Conservation (phyloP, 2,797 vertebrate species). For the Pseudochromis fuscus region DNA sequence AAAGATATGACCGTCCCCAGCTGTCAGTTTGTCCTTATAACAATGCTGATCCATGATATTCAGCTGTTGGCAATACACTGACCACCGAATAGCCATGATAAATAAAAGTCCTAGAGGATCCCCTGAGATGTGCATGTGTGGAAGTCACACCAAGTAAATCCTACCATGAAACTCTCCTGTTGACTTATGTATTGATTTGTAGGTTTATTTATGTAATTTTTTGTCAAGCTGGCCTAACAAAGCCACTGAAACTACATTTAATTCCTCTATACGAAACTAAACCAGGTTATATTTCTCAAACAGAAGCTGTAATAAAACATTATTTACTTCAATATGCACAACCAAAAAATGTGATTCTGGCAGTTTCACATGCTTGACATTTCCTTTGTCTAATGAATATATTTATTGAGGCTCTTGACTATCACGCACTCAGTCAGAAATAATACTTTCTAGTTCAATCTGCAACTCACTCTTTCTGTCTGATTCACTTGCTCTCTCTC, state of each 20-base stretch:
- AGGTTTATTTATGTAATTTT: too few species aligned
- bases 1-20: too few species aligned
- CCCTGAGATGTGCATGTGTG: too few species aligned
- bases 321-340: constrained; percentile 18
- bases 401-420: constrained; percentile 30
- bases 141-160: too few species aligned
- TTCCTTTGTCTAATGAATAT: constrained; percentile 44
- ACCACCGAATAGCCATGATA: too few species aligned
- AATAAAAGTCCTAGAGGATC: too few species aligned
- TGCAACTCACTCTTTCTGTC: constrained; percentile 1
- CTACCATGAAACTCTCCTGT: too few species aligned
- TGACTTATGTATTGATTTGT: too few species aligned
- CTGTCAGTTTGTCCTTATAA: too few species aligned
- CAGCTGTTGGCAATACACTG: too few species aligned
- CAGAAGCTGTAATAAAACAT: constrained; percentile 19
- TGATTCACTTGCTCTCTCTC: neutral
- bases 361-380: constrained; percentile 40
- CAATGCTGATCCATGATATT: too few species aligned
- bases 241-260: too few species aligned
- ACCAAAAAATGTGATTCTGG: constrained; percentile 19
- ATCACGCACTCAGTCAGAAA: constrained; percentile 28
- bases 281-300: constrained; percentile 17
- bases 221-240: neutral
- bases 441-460: constrained; percentile 22
- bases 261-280: neutral